Conservation (phyloP, 1,140 invertebrate genomes). For the Leptoteleia sp. region DNA sequence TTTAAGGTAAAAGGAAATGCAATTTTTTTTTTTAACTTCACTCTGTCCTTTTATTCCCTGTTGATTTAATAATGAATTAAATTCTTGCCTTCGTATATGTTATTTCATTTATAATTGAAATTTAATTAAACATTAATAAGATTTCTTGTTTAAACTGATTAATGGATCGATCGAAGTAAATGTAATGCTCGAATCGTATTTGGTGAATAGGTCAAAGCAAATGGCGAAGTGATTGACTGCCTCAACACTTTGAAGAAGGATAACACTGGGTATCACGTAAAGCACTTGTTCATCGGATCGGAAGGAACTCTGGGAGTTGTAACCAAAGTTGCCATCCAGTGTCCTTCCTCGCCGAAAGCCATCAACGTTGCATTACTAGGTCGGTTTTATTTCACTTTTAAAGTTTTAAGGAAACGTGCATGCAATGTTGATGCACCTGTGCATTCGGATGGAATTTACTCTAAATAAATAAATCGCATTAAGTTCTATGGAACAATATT, state of each 20-base stretch:
- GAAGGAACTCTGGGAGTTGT: slow-evolving; percentile 98
- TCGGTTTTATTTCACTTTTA: slow-evolving; percentile 71
- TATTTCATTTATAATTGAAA: too few relatives aligned
- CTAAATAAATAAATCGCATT: too few relatives aligned
- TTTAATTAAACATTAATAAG: background rate
- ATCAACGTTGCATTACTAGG: slow-evolving; percentile 94
- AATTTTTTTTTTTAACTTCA: background rate
- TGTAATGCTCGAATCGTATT: background rate
- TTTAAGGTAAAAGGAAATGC: slow-evolving; percentile 3
- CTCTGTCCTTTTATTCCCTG: background rate
- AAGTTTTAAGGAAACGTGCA: background rate
- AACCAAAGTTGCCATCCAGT: slow-evolving; percentile 95
- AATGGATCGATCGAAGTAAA: too few relatives aligned
- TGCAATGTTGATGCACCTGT: too few relatives aligned
- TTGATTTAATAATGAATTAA: background rate
- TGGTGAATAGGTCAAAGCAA: slow-evolving; percentile 88
- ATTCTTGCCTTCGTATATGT: too few relatives aligned
- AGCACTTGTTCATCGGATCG: slow-evolving; percentile 98
- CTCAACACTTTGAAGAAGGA: slow-evolving; percentile 95
- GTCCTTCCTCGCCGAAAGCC: slow-evolving; percentile 89
- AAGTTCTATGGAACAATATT: too few relatives aligned
- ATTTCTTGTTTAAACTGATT: too few relatives aligned
- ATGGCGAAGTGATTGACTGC: slow-evolving; percentile 93
- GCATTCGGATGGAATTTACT: too few relatives aligned
- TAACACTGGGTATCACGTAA: slow-evolving; percentile 98